Conservation (phyloP, 2,888 invertebrate genomes). For the Apotomis betuletana region DNA sequence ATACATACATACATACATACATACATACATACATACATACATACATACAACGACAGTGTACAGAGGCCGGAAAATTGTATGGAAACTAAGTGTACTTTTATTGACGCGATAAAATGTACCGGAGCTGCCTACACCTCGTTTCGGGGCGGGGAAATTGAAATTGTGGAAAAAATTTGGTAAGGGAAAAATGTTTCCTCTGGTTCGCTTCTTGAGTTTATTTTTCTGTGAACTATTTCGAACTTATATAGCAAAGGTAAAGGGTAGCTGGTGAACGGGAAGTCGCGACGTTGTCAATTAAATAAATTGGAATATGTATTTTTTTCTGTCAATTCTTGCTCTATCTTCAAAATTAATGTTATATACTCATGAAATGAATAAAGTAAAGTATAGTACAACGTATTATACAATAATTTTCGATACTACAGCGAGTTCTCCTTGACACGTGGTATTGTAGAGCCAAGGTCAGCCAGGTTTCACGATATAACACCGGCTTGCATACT, state of each 20-base stretch:
- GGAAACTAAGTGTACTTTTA: slow-evolving; percentile 35
- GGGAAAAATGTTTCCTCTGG: slow-evolving; percentile 30
- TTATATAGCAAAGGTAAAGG: not conserved
- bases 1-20: slow-evolving; percentile 38
- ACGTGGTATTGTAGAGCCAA: slow-evolving; percentile 32
- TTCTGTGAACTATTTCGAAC: slow-evolving; percentile 2
- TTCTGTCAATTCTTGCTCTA: not conserved
- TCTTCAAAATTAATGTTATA: not conserved
- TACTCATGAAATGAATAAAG: not conserved
- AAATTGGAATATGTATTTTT: not conserved
- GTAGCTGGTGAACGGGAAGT: not conserved
- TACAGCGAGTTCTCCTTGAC: slow-evolving; percentile 33
- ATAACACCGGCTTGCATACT: slow-evolving; percentile 16
- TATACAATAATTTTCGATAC: slow-evolving; percentile 17
- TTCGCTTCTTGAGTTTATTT: slow-evolving; percentile 15
- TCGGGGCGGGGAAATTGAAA: slow-evolving; percentile 28
- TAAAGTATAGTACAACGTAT: slow-evolving; percentile 7
- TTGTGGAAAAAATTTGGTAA: slow-evolving; percentile 21
- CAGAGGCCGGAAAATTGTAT: slow-evolving; percentile 26
- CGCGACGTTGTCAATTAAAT: not conserved
- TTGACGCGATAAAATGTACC: slow-evolving; percentile 33
- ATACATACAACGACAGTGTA: slow-evolving; percentile 7
- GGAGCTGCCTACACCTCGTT: slow-evolving; percentile 26
- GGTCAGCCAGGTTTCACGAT: slow-evolving; percentile 32
- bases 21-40: slow-evolving; percentile 43